These are phyloP conservation scores for Enteromius paludinosus DNA, from an alignment of 2,797 vertebrate genomes.

Conservation along the genomic window DNA sequence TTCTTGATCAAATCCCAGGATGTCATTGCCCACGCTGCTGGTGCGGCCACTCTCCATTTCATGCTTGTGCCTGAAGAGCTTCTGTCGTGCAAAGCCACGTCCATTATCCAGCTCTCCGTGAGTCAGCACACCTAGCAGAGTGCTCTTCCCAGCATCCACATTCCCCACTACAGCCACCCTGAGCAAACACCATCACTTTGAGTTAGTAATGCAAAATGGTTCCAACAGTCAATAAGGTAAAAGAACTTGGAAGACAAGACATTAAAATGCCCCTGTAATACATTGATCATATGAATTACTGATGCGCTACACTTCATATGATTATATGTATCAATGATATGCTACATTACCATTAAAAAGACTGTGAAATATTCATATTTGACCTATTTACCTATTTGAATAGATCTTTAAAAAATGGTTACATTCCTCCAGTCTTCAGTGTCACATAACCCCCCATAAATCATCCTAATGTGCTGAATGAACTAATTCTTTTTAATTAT, in stretches of 20 bases:
- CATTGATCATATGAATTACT: neutral
- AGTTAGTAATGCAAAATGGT: neutral
- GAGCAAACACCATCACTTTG: neutral
- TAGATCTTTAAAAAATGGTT: neutral
- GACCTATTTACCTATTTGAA: too few species aligned
- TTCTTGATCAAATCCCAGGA: constrained; percentile 95
- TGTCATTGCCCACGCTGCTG: constrained; percentile 98
- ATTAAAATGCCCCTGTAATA: neutral
- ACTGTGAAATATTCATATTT: neutral
- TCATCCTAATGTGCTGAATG: neutral
- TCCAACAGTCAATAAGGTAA: neutral
- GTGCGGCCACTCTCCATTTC: constrained; percentile 98
- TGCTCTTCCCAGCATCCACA: constrained; percentile 97
- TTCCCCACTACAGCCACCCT: constrained; percentile 98
- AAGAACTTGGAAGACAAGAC: neutral
- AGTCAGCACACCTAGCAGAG: constrained; percentile 92
- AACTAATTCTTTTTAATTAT: neutral
- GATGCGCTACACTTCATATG: neutral
- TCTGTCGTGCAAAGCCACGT: constrained; percentile 96
- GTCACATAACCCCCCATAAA: neutral
- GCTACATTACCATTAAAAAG: neutral
- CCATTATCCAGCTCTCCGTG: constrained; percentile 97
- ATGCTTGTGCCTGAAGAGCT: constrained; percentile 98
- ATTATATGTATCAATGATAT: neutral
- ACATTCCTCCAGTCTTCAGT: neutral